phyloP scores from a whole-genome alignment of 30 jellyfish, hydroid and myxozoan species.

The Hydra vulgaris region DNA sequence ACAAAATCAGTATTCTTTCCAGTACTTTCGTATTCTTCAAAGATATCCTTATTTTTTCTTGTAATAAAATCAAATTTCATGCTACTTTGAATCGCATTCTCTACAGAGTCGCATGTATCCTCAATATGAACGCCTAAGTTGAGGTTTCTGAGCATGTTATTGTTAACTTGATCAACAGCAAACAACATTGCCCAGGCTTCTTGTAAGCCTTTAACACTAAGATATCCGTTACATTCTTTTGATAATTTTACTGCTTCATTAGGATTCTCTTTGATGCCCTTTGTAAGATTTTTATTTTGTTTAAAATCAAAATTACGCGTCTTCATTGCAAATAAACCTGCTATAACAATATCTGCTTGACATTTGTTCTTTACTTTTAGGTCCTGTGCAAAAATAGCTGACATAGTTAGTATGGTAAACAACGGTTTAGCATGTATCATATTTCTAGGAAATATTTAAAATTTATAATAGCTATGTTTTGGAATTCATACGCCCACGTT shows the following conservation, averaged over 20 bases:
- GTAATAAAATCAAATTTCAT: constrained; percentile 27
- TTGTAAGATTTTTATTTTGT: background rate
- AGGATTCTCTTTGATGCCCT: background rate
- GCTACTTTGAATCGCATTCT: constrained; percentile 22
- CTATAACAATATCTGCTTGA: constrained; percentile 32
- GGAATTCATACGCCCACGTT: background rate
- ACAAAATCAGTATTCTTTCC: background rate
- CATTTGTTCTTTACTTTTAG: constrained; percentile 14
- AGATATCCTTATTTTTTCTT: background rate
- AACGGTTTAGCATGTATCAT: background rate
- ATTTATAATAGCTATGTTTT: background rate
- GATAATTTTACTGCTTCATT: background rate
- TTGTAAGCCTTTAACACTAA: constrained; percentile 19
- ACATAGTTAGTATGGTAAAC: background rate
- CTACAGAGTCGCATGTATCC: constrained; percentile 23
- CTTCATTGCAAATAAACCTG: constrained; percentile 32
- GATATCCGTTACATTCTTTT: background rate
- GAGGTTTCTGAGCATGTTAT: constrained; percentile 30
- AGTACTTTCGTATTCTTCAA: background rate
- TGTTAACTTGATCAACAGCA: constrained; percentile 38
- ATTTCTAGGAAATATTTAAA: too few relatives aligned
- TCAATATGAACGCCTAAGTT: constrained; percentile 37
- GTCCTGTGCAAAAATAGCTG: background rate
- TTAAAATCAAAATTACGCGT: background rate
- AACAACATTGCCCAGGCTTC: constrained; percentile 52